Base-by-base conservation (phyloP, 2,888 invertebrate species). In the Stegana nigrithorax region DNA sequence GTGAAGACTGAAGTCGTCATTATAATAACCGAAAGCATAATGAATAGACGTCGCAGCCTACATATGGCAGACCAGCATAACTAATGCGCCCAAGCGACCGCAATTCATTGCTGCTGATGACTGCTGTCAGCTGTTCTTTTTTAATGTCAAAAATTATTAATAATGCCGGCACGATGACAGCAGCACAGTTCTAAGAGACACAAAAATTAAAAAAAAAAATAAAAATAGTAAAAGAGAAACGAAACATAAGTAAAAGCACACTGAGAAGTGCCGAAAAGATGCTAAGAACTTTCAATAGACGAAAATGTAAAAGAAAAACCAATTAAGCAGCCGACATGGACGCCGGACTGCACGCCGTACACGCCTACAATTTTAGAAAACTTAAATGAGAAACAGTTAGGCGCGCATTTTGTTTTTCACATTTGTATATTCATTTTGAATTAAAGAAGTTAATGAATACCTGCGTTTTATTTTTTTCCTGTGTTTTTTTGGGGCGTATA, bases 91-190 rank as follows among this genome's bases (percentile, higher is more conserved):
- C n/a, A n/a, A n/a, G n/a, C n/a, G n/a, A n/a, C n/a, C n/a, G n/a
- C n/a, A n/a, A n/a, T n/a, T 32, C n/a, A n/a, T 32, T 32, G 32
- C 32, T 32, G 32, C 6, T 32, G 32, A n/a, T n/a, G 32, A 32
- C n/a, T n/a, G 32, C 53, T 55, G 32, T 36, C 32, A 55, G 32
- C 51, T 51, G 36, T 55, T 19, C 36, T 21, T 55, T 55, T 53
- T 19, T 19, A 19, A 19, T 29, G 51, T 55, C 21, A 55, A 55
- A 55, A 55, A 55, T 21, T 55, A 55, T 55, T 55, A 32, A 55
- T 55, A 55, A 55, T 19, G 19, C 12, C 3, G 32, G 5, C 32
- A 19, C 14, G 51, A 25, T 50, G 50, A 14, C 50, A 50, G 50
- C 50, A 26, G n/a, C 1, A 5, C n/a, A 39, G 17, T 39, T 39